phyloP scores from a whole-genome alignment of 2,113 vertebrate genomes.

The Takifugu flavidus region DNA sequence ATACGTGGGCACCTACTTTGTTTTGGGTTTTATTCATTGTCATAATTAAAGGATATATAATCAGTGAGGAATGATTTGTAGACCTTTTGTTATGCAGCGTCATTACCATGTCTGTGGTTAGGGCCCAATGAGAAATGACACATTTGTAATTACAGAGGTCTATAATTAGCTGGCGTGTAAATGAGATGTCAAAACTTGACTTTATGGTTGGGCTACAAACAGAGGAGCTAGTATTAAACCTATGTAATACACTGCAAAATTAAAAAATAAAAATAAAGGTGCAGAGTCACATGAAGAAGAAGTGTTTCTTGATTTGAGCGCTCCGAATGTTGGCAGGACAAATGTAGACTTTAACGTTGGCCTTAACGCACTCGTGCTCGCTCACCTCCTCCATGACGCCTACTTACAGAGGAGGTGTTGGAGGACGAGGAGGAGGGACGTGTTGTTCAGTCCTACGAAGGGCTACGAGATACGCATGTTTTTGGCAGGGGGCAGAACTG shows the following conservation, averaged over 20 bases:
- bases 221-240: not conserved
- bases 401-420: constrained; percentile 42
- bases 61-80: not conserved
- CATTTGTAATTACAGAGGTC: constrained; percentile 68
- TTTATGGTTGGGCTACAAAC: constrained; percentile 21
- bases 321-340: constrained; percentile 27
- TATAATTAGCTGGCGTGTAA: constrained; percentile 64
- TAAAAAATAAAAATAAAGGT: not conserved
- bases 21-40: not conserved
- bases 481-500: constrained; percentile 22
- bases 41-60: constrained; percentile 5
- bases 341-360: constrained; percentile 31
- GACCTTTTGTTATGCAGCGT: constrained; percentile 29
- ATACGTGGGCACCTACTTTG: not conserved
- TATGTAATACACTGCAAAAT: not conserved
- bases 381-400: constrained; percentile 57
- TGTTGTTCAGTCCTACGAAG: constrained; percentile 22
- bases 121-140: constrained; percentile 69
- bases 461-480: constrained; percentile 28
- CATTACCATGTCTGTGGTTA: constrained; percentile 51
- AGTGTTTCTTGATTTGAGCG: constrained; percentile 19
- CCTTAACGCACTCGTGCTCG: constrained; percentile 31
- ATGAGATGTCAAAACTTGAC: constrained; percentile 48
- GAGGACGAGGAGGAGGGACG: constrained; percentile 37
- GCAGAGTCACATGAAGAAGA: not conserved